Percentiles rank a stretch among this genome's conserved stretches.
Conservation (phyloP, 2,888 invertebrate genomes). For the Clanis bilineata region DNA sequence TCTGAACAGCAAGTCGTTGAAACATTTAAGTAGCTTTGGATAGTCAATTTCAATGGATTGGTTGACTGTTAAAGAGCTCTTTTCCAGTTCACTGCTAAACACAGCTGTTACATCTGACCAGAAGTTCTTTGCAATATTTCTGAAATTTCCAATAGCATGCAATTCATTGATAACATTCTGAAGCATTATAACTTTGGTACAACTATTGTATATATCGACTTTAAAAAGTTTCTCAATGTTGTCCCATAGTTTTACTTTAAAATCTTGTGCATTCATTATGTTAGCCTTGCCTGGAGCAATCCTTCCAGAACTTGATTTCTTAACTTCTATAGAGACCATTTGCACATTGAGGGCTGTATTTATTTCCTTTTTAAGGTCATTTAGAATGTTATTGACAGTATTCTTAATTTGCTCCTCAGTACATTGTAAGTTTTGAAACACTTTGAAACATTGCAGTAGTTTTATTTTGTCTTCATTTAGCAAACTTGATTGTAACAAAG, state of each 20-base stretch:
- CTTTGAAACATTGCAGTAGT: constrained; percentile 83
- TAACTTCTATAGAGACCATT: constrained; percentile 68
- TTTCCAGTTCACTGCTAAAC: constrained; percentile 77
- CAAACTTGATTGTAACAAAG: constrained; percentile 90
- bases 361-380: constrained; percentile 77
- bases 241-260: constrained; percentile 88
- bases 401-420: constrained; percentile 78
- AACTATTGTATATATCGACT: constrained; percentile 86
- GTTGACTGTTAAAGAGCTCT: constrained; percentile 83
- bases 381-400: constrained; percentile 76
- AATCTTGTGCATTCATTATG: constrained; percentile 78
- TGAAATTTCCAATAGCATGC: constrained; percentile 76
- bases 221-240: constrained; percentile 94
- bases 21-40: constrained; percentile 91
- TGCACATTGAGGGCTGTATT: constrained; percentile 76
- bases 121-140: constrained; percentile 77
- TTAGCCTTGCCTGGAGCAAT: constrained; percentile 78
- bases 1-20: constrained; percentile 88
- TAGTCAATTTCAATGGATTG: constrained; percentile 94
- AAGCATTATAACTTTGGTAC: constrained; percentile 85
- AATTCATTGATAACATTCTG: constrained; percentile 76
- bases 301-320: constrained; percentile 65
- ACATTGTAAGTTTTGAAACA: constrained; percentile 73
- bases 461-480: constrained; percentile 87
- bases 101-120: constrained; percentile 80